Base-by-base conservation (phyloP, 37 sponge, comb jelly and placozoan genomes). In the Dysidea cf. avara region DNA sequence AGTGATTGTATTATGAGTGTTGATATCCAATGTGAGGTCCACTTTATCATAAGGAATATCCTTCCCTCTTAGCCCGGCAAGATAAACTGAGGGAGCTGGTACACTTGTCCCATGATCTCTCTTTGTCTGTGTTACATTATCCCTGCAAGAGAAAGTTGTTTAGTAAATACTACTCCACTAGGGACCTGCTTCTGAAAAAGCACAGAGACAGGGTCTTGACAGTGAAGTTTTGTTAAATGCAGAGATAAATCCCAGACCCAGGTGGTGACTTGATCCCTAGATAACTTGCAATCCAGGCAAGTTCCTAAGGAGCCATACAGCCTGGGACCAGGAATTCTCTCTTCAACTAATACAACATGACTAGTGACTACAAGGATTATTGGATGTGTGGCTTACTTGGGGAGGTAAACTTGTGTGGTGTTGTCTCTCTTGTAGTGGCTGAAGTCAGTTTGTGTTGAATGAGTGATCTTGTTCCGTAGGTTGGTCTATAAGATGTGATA, bases 381-480 rank as follows among this genome's bases (percentile, higher is more conserved):
- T n/a, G n/a, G n/a, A n/a, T n/a, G n/a, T n/a, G n/a, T n/a, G 14
- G 40, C 64, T 54, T 68, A 93, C 92, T 83, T 91, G 63, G 90
- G 90, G 62, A 86, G 80, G 81, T 97, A 94, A 49, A 91, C 95
- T 75, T 97, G 99, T 14, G 99, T 91, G 40, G 68, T 70, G 49
- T 86, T 94, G 7, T 97, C 88, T 56, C 92, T 69, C 60, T 86
- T 85, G 75, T 80, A 91, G 72, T 97, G 86, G 46, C 90, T 91
- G 33, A 86, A 39, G 20, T 94, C 87, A 68, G 99, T 97, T 62
- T 97, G 99, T n/a, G 84, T 78, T 34, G 95, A 88, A 69, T 97
- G 99, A 16, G 99, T 97, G 1, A 94, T 61, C 78, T 80, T 91
- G 9, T 85, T 81, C 22, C 99, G 72, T 1, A 97, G 64, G 56